Percentiles rank a stretch among this genome's conserved stretches.
Evolutionary conservation across 2,888 invertebrate species (phyloP).

Genomic region (Drosophila stalkeri): DNA sequence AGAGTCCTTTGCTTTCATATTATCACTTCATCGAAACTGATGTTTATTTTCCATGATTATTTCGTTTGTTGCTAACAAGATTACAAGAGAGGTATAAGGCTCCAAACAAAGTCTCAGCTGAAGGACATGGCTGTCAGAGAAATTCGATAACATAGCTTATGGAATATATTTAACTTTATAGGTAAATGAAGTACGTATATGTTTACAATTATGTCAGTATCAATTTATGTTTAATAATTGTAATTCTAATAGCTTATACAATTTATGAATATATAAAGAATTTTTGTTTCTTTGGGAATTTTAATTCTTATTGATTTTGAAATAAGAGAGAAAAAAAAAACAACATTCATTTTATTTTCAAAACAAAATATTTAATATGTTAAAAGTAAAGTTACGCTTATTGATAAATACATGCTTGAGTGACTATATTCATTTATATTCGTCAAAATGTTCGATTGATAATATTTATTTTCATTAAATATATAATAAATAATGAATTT

Average conservation of each 20-base stretch:
- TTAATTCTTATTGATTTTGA: too few relatives aligned
- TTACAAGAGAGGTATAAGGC: conserved; percentile 2
- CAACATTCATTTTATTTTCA: not conserved
- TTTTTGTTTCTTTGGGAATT: too few relatives aligned
- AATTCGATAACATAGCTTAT: not conserved
- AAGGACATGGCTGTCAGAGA: not conserved
- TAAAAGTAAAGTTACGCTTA: not conserved
- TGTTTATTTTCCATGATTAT: conserved; percentile 32
- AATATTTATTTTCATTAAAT: conserved; percentile 4
- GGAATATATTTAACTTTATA: too few relatives aligned
- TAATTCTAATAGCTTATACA: too few relatives aligned
- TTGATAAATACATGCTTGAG: too few relatives aligned
- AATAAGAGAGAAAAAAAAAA: too few relatives aligned
- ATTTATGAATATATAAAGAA: too few relatives aligned
- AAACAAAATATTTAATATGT: not conserved
- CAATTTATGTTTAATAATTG: too few relatives aligned
- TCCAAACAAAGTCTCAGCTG: not conserved
- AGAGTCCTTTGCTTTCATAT: conserved; percentile 59
- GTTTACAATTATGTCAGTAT: too few relatives aligned
- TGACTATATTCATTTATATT: too few relatives aligned
- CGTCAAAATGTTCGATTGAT: conserved; percentile 4
- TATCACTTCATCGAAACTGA: conserved; percentile 65
- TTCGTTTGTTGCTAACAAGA: conserved; percentile 13
- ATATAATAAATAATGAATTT: conserved; percentile 40
- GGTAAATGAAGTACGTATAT: too few relatives aligned